A percentile compares a stretch with the other conserved stretches of the same genome.
phyloP scores from a whole-genome alignment of 2,888 invertebrate genomes.

The Lapara coniferarum region DNA sequence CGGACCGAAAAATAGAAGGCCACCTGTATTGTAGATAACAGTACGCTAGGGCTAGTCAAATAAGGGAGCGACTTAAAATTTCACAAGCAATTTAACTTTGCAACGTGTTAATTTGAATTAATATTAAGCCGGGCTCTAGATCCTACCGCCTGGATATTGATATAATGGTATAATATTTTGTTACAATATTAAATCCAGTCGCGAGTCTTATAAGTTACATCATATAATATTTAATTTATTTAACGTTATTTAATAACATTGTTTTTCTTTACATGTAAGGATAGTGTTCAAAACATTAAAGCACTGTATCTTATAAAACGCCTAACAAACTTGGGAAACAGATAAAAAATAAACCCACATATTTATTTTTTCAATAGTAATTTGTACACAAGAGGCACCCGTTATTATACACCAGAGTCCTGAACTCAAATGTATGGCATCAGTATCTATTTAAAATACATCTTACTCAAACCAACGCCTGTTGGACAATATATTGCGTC shows the following conservation, averaged over 20 bases:
- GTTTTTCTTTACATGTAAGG: too few species aligned
- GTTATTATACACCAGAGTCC: neutral
- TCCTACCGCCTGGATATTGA: too few species aligned
- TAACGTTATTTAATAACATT: too few species aligned
- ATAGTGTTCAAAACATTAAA: too few species aligned
- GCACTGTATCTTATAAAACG: too few species aligned
- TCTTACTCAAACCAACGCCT: neutral
- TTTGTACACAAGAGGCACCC: neutral
- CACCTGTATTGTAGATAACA: constrained; percentile 22
- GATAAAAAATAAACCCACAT: neutral
- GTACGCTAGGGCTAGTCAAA: constrained; percentile 11
- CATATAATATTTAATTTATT: too few species aligned
- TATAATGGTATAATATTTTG: too few species aligned
- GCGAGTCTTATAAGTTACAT: too few species aligned
- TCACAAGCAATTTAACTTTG: constrained; percentile 9
- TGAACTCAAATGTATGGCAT: neutral
- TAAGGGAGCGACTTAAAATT: neutral
- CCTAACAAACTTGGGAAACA: too few species aligned
- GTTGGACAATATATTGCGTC: constrained; percentile 1
- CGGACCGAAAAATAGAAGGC: constrained; percentile 26
- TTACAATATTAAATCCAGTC: too few species aligned
- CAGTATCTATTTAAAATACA: neutral
- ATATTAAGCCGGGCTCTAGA: neutral
- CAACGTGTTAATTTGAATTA: neutral
- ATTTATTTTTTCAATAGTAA: neutral